phyloP scores from a whole-genome alignment of 2,113 vertebrate genomes.

The Megaceryle maxima region DNA sequence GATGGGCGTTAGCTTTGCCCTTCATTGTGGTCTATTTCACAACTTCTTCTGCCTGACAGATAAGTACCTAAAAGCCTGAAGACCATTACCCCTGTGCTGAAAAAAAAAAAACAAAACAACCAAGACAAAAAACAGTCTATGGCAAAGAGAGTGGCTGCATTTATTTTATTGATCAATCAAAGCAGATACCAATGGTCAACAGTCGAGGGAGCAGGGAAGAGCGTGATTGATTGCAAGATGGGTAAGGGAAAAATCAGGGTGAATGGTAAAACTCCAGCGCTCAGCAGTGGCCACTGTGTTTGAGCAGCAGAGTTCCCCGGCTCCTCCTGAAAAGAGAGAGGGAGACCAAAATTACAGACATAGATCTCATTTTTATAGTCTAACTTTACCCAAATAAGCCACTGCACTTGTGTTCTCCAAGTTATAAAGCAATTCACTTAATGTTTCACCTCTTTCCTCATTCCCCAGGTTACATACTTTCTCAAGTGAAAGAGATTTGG shows the following conservation, averaged over 20 bases:
- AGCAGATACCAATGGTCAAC: neutral
- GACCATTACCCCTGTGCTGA: neutral
- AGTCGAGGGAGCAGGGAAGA: neutral
- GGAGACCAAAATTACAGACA: neutral
- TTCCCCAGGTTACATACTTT: neutral
- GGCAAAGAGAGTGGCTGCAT: neutral
- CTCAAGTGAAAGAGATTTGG: neutral
- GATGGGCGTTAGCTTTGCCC: neutral
- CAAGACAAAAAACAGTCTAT: neutral
- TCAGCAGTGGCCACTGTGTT: neutral
- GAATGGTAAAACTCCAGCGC: neutral
- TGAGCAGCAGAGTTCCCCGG: neutral
- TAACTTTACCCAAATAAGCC: neutral
- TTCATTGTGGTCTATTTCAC: conserved; percentile 17
- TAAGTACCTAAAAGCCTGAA: neutral
- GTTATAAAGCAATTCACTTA: neutral
- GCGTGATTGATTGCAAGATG: neutral
- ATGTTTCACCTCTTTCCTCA: neutral
- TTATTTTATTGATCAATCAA: conserved; percentile 49
- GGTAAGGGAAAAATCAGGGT: neutral
- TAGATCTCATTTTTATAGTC: neutral
- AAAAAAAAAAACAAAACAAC: neutral
- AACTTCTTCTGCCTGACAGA: neutral
- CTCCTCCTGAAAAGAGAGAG: neutral
- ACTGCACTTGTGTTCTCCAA: neutral